Evolutionary conservation across 2,113 vertebrate species (phyloP), one percentile per base, ranked within the genome.

Genomic region (human (Homo sapiens)): DNA sequence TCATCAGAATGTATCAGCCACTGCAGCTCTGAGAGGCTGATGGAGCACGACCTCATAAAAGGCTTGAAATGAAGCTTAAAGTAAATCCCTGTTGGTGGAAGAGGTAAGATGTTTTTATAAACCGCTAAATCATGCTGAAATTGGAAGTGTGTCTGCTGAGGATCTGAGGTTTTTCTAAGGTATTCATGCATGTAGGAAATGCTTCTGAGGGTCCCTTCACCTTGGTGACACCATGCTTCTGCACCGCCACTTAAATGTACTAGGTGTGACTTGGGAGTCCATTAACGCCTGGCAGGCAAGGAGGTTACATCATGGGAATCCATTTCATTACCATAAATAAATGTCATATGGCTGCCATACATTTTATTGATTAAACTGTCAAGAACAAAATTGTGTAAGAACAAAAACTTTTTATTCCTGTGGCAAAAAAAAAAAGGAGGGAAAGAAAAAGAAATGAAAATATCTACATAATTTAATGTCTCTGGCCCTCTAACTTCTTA

Each of bases 301-400:
- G 88, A 97, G 96, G 92, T 98, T 97, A 97, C 78, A 64, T 95
- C 97, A 98, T 84, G 95, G 27, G 80, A 97, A 98, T 96, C 96
- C 96, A 98, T 98, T 97, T 98, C 96, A 98, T 98, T 98, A 98
- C 82, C 98, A 98, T 98, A 98, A 98, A 98, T 98, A 98, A 98
- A 98, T 96, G 98, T 98, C 98, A 98, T 96, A 97, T 94, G 97
- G 85, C 93, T 93, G 96, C 93, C 97, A 97, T 97, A 95, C 93
- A 98, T 97, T 98, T 97, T 98, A 97, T 96, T 98, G 98, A 98
- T 98, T 98, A 98, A 98, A 98, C 97, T 97, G 98, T 98, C 97
- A 98, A 98, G 97, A 97, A 83, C 98, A 98, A 97, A 96, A 97
- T 95, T 81, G 85, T 61, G 70, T 32, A 98, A 93, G 84, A 98